Base-by-base conservation (phyloP, 2,113 vertebrate genomes). In the Erythrolamprus reginae region DNA sequence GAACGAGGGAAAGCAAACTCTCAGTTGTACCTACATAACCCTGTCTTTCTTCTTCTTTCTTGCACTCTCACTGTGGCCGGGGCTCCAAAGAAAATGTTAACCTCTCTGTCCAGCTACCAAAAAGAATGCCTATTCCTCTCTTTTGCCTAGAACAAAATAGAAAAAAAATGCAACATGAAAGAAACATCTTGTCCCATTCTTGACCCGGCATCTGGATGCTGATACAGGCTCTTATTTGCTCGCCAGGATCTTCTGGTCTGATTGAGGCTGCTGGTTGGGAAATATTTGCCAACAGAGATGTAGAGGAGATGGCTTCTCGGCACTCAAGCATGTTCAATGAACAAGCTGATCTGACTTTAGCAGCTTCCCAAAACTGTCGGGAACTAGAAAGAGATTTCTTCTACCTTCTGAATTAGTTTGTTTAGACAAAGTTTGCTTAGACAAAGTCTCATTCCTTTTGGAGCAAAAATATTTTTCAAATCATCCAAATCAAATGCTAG, bases 401-500 rank as follows among this genome's bases (percentile, higher is more conserved):
- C 47, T 47, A 47, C 47, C 47, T 47, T 47, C 47, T 47, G 47
- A 47, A 47, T 47, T 47, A 47, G 47, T 47, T 47, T 47, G 4
- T 47, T 47, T 47, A 47, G 47, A 47, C 61, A 52, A 45, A 2
- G 87, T 51, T 47, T 47, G 4, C 6, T 47, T 47, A 47, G 47
- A 47, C 61, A 52, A 45, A 2, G 87, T 51, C 47, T 91, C 86
- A 86, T 24, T 52, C 89, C 90, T 88, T 70, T 89, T 87, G 51
- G 93, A 91, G 95, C 94, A 88, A 19, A 33, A 52, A 33, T 53
- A 51, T 93, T 91, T 92, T 92, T 92, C 38, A 92, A 94, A 90
- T 92, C 82, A 51, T 92, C 94, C 90, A 58, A 51, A 89, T 90
- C 88, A 33, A 91, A 91, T 89, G 88, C 93, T 89, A 65, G 23